Conservation (phyloP, 2,888 invertebrate species). For the Dyspetes luteomarginatus region DNA sequence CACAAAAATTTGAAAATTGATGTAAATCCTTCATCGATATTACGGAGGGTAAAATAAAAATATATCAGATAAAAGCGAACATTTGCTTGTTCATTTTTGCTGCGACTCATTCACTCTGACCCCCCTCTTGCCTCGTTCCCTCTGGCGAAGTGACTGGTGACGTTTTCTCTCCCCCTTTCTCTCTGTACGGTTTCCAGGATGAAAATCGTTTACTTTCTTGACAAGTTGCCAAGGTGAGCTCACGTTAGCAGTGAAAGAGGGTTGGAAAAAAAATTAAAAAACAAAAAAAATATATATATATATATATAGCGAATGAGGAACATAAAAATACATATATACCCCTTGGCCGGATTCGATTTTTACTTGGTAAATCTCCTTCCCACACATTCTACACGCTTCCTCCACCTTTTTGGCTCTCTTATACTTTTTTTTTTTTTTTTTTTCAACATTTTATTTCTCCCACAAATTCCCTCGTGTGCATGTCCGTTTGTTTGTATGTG, state of each 20-base stretch:
- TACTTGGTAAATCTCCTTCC: constrained; percentile 52
- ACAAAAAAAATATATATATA: constrained; percentile 18
- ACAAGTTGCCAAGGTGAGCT: constrained; percentile 54
- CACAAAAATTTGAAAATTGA: constrained; percentile 34
- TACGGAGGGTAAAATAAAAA: neutral
- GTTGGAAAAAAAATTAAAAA: neutral
- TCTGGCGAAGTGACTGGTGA: constrained; percentile 50
- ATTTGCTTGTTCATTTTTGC: constrained; percentile 18
- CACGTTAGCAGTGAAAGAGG: constrained; percentile 25
- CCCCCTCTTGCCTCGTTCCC: neutral
- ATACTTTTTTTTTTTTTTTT: neutral
- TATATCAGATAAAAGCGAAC: neutral
- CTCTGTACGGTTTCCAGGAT: constrained; percentile 21
- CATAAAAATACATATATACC: constrained; percentile 9
- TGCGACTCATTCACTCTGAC: constrained; percentile 5
- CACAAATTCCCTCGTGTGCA: constrained; percentile 1
- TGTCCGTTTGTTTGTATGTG: constrained; percentile 17
- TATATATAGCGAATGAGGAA: constrained; percentile 20
- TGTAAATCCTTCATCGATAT: constrained; percentile 29
- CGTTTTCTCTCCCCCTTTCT: neutral
- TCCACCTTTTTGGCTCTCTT: constrained; percentile 3
- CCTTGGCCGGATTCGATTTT: constrained; percentile 51
- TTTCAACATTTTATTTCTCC: neutral
- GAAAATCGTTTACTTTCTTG: constrained; percentile 62
- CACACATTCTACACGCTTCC: constrained; percentile 16